These are phyloP conservation scores for Drosophila borealis DNA, from an alignment of 2,888 invertebrate genomes.

Conservation along the genomic window DNA sequence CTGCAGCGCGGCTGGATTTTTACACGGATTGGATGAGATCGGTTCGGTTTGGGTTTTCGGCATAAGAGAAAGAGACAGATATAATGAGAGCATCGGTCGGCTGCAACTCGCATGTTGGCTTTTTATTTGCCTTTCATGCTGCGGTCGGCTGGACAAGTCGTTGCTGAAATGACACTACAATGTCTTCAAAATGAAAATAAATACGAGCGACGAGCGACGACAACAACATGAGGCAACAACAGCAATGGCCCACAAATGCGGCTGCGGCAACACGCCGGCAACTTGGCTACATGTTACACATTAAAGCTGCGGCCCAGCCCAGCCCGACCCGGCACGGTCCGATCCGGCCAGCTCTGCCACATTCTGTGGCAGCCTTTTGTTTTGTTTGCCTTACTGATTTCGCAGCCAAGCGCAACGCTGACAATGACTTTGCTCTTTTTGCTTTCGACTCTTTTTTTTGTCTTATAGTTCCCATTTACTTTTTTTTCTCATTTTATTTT, in stretches of 20 bases:
- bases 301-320: slow-evolving; percentile 58
- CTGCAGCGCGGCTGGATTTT: slow-evolving; percentile 75
- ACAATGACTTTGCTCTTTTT: slow-evolving; percentile 81
- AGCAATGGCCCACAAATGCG: slow-evolving; percentile 39
- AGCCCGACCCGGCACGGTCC: not conserved
- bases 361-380: slow-evolving; percentile 63
- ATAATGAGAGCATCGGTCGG: not conserved
- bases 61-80: not conserved
- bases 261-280: slow-evolving; percentile 35
- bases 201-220: slow-evolving; percentile 57
- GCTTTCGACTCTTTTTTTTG: slow-evolving; percentile 26
- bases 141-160: slow-evolving; percentile 67
- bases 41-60: slow-evolving; percentile 7
- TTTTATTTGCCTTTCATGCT: slow-evolving; percentile 76
- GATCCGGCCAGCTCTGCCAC: slow-evolving; percentile 36
- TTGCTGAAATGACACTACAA: slow-evolving; percentile 81
- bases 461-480: slow-evolving; percentile 8
- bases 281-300: slow-evolving; percentile 76
- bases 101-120: slow-evolving; percentile 27
- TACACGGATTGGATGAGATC: slow-evolving; percentile 69
- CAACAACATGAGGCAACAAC: slow-evolving; percentile 26
- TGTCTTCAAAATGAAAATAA: slow-evolving; percentile 82
- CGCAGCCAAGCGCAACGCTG: slow-evolving; percentile 81
- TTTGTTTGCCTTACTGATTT: slow-evolving; percentile 78
- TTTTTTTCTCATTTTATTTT: slow-evolving; percentile 25